phyloP scores from a whole-genome alignment of 2,797 vertebrate species.

The Lepus oiostolus region DNA sequence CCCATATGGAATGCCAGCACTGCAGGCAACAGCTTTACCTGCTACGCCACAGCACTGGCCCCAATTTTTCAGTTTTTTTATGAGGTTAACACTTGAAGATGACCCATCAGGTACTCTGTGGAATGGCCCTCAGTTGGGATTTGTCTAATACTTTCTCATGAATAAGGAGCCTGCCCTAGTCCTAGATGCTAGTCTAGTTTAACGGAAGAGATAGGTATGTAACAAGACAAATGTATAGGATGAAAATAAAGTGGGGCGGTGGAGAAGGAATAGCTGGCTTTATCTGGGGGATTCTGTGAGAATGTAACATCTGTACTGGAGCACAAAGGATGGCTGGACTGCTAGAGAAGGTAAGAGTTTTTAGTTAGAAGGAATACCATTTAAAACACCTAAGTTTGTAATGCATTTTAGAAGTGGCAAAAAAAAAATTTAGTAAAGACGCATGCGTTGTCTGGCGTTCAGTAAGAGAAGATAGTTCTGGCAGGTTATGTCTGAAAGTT shows the following conservation, averaged over 20 bases:
- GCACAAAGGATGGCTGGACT: constrained; percentile 30
- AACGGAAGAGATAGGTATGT: neutral
- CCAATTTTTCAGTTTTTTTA: constrained; percentile 18
- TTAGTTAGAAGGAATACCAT: constrained; percentile 48
- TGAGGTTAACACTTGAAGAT: constrained; percentile 13
- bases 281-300: constrained; percentile 21
- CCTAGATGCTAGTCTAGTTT: constrained; percentile 39
- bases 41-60: no score
- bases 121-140: neutral
- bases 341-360: neutral
- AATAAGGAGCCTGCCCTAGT: neutral
- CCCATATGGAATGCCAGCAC: no score
- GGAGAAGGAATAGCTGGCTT: neutral
- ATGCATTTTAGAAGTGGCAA: constrained; percentile 22
- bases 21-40: no score
- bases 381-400: constrained; percentile 6
- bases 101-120: constrained; percentile 5
- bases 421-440: neutral
- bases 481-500: neutral
- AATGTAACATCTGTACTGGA: neutral
- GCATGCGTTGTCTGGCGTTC: neutral
- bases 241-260: neutral
- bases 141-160: neutral
- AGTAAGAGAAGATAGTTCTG: constrained; percentile 33
- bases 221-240: neutral